Evolutionary conservation across 2,797 vertebrate genomes (phyloP).

Genomic region (Acanthopagrus latus): DNA sequence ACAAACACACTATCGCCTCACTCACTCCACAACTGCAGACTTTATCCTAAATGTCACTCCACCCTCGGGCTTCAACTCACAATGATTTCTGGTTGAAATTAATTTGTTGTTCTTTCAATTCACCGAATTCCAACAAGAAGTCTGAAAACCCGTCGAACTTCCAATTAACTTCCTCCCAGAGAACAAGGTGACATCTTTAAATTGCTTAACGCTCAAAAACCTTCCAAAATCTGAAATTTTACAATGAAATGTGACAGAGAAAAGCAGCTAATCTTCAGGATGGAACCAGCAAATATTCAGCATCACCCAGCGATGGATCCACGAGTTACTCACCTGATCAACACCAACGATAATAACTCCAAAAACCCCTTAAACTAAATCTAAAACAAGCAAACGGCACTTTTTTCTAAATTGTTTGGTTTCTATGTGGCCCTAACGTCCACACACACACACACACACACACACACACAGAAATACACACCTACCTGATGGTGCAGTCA

Average conservation of each 20-base stretch:
- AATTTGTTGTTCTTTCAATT: not conserved
- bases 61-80: not conserved
- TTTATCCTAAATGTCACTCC: not conserved
- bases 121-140: not conserved
- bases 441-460: not conserved
- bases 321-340: not conserved
- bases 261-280: not conserved
- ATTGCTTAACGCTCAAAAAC: too few species aligned
- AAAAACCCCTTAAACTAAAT: not conserved
- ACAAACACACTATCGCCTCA: not conserved
- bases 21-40: not conserved
- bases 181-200: not conserved
- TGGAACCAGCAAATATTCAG: not conserved
- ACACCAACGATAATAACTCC: too few species aligned
- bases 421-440: not conserved
- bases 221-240: not conserved
- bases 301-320: not conserved
- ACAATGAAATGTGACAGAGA: not conserved
- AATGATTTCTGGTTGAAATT: not conserved
- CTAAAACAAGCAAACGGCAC: not conserved
- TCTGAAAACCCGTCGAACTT: not conserved
- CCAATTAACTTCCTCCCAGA: not conserved
- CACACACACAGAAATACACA: constrained; percentile 42
- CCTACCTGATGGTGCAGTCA: constrained; percentile 73
- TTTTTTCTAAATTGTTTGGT: not conserved